Evolutionary conservation across 2,797 vertebrate genomes (phyloP), one percentile per base, ranked within the genome.

Genomic region (Phataginus tetradactyla): DNA sequence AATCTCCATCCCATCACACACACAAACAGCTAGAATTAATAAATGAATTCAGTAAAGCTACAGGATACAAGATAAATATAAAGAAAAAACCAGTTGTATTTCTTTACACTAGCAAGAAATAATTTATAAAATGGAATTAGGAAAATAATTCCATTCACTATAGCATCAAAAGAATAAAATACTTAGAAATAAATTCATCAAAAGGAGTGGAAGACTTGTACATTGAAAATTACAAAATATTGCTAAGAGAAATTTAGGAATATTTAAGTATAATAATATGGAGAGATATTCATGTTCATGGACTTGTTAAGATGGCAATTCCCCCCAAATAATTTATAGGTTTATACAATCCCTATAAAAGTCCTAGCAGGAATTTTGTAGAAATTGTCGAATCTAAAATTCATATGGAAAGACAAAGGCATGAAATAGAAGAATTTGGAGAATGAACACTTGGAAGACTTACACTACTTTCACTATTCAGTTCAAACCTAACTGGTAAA

Each of bases 321-420:
- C 12, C 55, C 45, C 45, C 45, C 15, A 42, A 72, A 55, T 64
- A 77, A 72, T 72, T 34, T 53, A 42, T 9, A 55, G 45, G n/a
- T 75, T 64, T 3, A 27, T 42, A 74, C 14, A 81, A 93, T 86
- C n/a, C 27, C n/a, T 68, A 68, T 55, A 37, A 86, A 86, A 94
- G 88, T 88, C 66, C 29, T 37, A 39, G 77, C 7, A 88, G 66
- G 11, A 81, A 18, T 71, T 86, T 81, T 64, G 7, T 71, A 71
- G 74, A 93, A 79, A 71, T 37, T 93, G 55, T 93, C 34, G 42
- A 51, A 49, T 34, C 42, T 90, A 85, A 78, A 42, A 78, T 78
- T 78, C 17, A 69, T 63, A 45, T 18, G 21, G 42, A 94, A 90
- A 85, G 45, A 34, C 5, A 61, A 78, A 42, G 21, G 34, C 45